phyloP scores from a whole-genome alignment of 2,113 vertebrate species.

The Empidonax traillii region DNA sequence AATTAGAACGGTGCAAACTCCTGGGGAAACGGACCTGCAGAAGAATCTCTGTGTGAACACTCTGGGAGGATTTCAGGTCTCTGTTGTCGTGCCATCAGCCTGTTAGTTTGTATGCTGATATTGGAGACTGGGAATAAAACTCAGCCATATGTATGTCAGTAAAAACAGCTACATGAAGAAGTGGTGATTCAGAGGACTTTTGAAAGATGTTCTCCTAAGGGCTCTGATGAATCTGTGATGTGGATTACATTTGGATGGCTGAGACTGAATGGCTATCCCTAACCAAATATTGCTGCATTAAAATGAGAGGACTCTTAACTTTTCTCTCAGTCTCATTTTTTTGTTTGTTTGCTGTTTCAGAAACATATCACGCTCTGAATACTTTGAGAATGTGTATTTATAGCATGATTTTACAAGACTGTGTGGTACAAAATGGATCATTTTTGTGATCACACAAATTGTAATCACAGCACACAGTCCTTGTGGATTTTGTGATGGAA shows the following conservation, averaged over 20 bases:
- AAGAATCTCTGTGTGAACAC: accelerated
- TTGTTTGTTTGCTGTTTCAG: not conserved
- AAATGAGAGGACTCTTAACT: not conserved
- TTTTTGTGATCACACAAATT: not conserved
- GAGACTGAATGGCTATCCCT: not conserved
- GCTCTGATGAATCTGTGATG: not conserved
- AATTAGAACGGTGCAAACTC: not conserved
- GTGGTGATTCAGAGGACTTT: not conserved
- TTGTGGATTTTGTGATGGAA: not conserved
- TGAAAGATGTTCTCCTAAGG: not conserved
- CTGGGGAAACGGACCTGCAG: not conserved
- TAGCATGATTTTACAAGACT: not conserved
- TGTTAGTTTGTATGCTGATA: not conserved
- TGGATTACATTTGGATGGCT: not conserved
- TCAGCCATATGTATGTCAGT: not conserved
- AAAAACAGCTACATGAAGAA: not conserved
- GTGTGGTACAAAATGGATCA: not conserved
- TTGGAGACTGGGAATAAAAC: not conserved
- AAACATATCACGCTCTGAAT: not conserved
- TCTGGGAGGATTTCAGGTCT: not conserved
- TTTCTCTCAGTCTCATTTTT: not conserved
- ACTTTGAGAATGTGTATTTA: not conserved
- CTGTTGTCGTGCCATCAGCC: not conserved
- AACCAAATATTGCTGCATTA: not conserved
- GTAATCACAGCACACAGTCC: not conserved